Conservation (phyloP, 2,888 invertebrate species). For the Caenorhabditis parvicauda region DNA sequence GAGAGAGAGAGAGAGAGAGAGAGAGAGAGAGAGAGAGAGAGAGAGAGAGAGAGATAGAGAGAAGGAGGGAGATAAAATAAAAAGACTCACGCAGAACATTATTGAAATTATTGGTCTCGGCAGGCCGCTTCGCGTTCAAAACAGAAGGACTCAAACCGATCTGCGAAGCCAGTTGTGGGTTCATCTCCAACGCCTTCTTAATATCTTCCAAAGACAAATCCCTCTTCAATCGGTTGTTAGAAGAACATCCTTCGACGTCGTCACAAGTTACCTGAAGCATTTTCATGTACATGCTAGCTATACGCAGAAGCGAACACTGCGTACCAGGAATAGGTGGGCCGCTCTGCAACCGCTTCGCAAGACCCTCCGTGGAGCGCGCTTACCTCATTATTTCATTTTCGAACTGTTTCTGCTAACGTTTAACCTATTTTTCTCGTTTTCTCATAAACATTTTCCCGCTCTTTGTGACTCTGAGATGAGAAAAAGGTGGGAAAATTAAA, state of each 20-base stretch:
- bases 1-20: not conserved
- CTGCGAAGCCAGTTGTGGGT: constrained; percentile 52
- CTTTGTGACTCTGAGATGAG: not conserved
- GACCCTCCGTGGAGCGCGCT: too few relatives aligned
- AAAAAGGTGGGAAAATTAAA: not conserved
- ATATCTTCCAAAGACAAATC: constrained; percentile 39
- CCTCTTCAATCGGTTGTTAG: constrained; percentile 21
- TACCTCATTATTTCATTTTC: too few relatives aligned
- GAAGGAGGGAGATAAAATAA: not conserved
- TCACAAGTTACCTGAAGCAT: constrained; percentile 44
- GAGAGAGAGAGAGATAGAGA: not conserved
- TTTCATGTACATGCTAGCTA: not conserved
- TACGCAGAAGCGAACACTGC: too few relatives aligned
- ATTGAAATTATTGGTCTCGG: constrained; percentile 10
- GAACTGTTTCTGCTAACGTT: too few relatives aligned
- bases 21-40: not conserved
- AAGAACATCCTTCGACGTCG: constrained; percentile 57
- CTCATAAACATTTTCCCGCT: too few relatives aligned
- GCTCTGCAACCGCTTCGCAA: too few relatives aligned
- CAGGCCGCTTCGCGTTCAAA: constrained; percentile 16
- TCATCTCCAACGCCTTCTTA: constrained; percentile 47
- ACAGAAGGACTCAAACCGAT: constrained; percentile 39
- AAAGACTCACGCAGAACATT: constrained; percentile 19
- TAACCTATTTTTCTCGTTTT: too few relatives aligned
- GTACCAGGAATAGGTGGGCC: too few relatives aligned